Evolutionary conservation across 2,797 vertebrate species (phyloP).

Genomic region (Megalops cyprinoides): DNA sequence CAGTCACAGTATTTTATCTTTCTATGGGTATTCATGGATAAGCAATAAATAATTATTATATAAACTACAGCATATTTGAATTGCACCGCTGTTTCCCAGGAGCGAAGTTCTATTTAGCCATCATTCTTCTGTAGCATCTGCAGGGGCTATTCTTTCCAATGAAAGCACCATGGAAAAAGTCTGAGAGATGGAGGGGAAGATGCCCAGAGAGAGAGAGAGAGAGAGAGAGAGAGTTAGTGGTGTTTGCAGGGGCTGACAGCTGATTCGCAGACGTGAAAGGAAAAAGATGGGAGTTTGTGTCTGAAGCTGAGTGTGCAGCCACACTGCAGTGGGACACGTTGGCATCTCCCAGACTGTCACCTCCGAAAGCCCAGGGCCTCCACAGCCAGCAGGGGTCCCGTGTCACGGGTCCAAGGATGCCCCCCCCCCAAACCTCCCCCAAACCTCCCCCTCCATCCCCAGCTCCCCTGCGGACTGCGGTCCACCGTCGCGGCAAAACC

Average conservation of each 20-base stretch:
- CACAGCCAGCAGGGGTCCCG: too few species aligned
- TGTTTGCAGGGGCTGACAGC: too few species aligned
- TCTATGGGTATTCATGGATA: constrained; percentile 47
- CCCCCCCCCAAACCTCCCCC: too few species aligned
- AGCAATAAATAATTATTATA: constrained; percentile 2
- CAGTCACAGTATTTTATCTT: constrained; percentile 10
- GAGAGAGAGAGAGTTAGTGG: too few species aligned
- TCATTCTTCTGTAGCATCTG: constrained; percentile 51
- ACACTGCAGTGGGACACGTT: neutral
- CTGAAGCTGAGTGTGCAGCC: neutral
- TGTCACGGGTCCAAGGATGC: too few species aligned
- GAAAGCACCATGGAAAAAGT: constrained; percentile 53
- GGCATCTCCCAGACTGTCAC: neutral
- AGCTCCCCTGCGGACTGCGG: constrained; percentile 50
- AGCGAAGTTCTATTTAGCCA: constrained; percentile 48
- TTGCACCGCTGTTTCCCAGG: constrained; percentile 43
- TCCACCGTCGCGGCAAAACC: constrained; percentile 50
- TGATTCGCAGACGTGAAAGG: too few species aligned
- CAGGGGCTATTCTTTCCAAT: constrained; percentile 52
- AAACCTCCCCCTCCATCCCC: too few species aligned
- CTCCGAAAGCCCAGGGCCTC: neutral
- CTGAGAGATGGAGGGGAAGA: constrained; percentile 22
- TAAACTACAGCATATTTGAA: constrained; percentile 43
- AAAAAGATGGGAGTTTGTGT: too few species aligned
- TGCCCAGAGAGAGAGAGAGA: constrained; percentile 7